phyloP scores from a whole-genome alignment of 2,888 invertebrate genomes.

The Lasiommata megera region DNA sequence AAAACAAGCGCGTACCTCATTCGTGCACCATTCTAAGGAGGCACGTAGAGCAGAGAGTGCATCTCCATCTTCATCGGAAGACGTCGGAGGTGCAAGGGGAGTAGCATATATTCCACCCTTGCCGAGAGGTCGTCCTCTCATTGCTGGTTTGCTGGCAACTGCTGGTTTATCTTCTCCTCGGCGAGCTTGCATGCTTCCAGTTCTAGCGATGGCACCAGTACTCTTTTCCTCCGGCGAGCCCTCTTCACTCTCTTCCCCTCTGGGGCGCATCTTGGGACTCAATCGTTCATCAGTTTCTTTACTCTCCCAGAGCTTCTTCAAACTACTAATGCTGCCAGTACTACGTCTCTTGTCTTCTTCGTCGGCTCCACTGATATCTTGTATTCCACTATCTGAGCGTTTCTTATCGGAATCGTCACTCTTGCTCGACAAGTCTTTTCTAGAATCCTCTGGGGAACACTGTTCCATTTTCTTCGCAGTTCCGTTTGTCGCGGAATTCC shows the following conservation, averaged over 20 bases:
- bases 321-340: conserved; percentile 95
- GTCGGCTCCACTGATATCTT: conserved; percentile 75
- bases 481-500: conserved; percentile 55
- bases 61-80: conserved; percentile 64
- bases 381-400: conserved; percentile 55
- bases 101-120: conserved; percentile 89
- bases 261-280: conserved; percentile 82
- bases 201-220: conserved; percentile 34
- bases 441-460: conserved; percentile 57
- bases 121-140: conserved; percentile 81
- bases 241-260: conserved; percentile 49
- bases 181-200: conserved; percentile 41
- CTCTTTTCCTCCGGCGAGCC: conserved; percentile 54
- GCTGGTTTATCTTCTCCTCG: conserved; percentile 77
- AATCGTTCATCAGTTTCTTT: conserved; percentile 85
- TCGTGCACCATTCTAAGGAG: conserved; percentile 82
- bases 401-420: conserved; percentile 72
- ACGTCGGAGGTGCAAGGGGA: conserved; percentile 75
- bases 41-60: conserved; percentile 78
- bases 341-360: conserved; percentile 93
- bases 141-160: conserved; percentile 84
- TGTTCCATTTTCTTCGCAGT: conserved; percentile 49
- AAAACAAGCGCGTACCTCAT: conserved; percentile 46
- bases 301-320: conserved; percentile 96
- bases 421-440: conserved; percentile 52